Evolutionary conservation across 2,113 vertebrate genomes (phyloP).

Genomic region (Nestor notabilis): DNA sequence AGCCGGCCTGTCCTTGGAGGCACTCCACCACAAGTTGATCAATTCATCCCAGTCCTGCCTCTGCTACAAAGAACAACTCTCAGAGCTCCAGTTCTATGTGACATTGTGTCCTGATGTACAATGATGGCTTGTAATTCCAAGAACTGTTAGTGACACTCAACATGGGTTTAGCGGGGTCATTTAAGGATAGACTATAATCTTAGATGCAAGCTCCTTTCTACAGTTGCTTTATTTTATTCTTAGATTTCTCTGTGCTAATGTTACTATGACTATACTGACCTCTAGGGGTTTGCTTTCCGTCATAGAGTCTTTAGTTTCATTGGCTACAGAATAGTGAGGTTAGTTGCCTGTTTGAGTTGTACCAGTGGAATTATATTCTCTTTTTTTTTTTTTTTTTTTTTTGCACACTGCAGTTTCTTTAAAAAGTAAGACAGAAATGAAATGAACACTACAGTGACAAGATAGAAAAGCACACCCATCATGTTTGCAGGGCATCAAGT

Average conservation of each 20-base stretch:
- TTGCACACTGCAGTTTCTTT: neutral
- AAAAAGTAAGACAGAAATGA: neutral
- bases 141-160: neutral
- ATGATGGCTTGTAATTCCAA: neutral
- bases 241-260: neutral
- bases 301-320: neutral
- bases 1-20: neutral
- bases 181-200: neutral
- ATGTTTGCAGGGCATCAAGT: neutral
- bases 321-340: neutral
- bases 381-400: neutral
- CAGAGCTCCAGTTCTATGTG: neutral
- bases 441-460: neutral
- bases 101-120: neutral
- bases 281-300: slow-evolving; percentile 67
- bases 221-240: neutral
- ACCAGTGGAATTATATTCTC: neutral
- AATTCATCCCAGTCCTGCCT: neutral
- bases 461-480: neutral
- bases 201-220: neutral
- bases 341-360: slow-evolving; percentile 4
- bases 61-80: neutral
- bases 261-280: slow-evolving; percentile 75
- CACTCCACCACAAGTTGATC: neutral
- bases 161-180: neutral